Evolutionary conservation across 1,140 invertebrate genomes (phyloP), one percentile per base, ranked within the genome.

Genomic region (Lepidurus packardi): DNA sequence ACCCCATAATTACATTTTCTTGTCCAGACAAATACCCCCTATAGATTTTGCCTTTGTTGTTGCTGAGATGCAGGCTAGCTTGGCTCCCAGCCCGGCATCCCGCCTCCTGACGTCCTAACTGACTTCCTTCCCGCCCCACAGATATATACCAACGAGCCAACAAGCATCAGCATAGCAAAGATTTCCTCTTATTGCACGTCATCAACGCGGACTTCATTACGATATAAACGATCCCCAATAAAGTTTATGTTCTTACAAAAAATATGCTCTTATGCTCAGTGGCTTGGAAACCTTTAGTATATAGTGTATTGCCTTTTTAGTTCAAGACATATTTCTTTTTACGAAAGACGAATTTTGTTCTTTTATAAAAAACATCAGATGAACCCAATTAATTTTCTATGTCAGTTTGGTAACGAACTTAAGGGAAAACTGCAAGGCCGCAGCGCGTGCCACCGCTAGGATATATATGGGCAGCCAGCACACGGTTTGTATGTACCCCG

Each of bases 1-100:
- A 65, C 53, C 53, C 53, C 53, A 21, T 65, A 65, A 65, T 65
- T 65, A 65, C 53, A 65, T 65, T 65, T 65, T 65, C 53, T 65
- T 65, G 53, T 65, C 53, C 53, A 65, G 53, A 65, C 8, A 65
- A 65, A 65, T 65, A 65, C 53, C 53, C 53, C 53, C 53, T 65
- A 65, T 65, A 65, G 53, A 65, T 65, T 65, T 65, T 65, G 53
- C 53, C 53, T 65, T 65, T 65, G 53, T 65, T 21, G 53, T 65
- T 21, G 53, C 53, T 65, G 53, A 65, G 53, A 65, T 13, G 53
- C 53, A 65, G 53, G 53, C 53, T 65, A 10, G 45, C 53, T 65
- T 65, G 53, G 53, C 53, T 65, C 53, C 53, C 16, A 65, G 53
- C 53, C 53, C 53, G 53, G 13, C 53, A n/a, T 65, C 53, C 53